Base-by-base conservation (phyloP, 1,140 invertebrate species). In the Anthonomus grandis region DNA sequence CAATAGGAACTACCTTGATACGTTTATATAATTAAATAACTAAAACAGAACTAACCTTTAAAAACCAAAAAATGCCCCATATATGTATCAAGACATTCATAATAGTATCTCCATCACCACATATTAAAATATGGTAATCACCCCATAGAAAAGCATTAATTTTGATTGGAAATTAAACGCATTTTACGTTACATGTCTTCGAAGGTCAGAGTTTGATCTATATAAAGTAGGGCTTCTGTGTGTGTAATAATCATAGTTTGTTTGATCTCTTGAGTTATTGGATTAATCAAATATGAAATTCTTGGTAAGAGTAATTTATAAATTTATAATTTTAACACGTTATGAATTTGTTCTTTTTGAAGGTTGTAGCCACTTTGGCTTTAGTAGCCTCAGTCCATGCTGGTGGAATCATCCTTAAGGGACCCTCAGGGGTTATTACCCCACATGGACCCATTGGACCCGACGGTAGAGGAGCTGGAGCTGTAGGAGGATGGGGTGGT, bases 381-480 rank as follows among this genome's bases (percentile, higher is more conserved):
- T 24, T 53, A 17, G 45, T 37, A 24, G 53, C 53, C 18, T 41
- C 41, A 10, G 58, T 41, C 13, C 52, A 55, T 31, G 58, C 41
- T 15, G n/a, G n/a, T n/a, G 39, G 42, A 9, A 59, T 49, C 39
- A 53, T 63, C 48, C 41, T 63, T 10, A 48, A 47, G 15, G 62
- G 62, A 17, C 62, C 62, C 21, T 60, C 58, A 6, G 62, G 62
- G 24, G 41, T 54, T 5, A 59, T 63, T 23, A 63, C 62, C n/a
- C 54, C 62, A 15, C 22, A 60, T 19, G 62, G 62, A 39, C 58
- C 62, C 22, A 63, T 63, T 48, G 62, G 62, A n/a, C 62, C 62
- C 18, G 60, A 58, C 15, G 60, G 60, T 6, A 48, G 54, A 21
- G 61, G 53, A 4, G 41, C 48, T 10, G 62, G 62, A 13, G n/a